These are phyloP conservation scores for Mechanitis mazaeus DNA, from an alignment of 2,888 invertebrate species.

Conservation along the genomic window DNA sequence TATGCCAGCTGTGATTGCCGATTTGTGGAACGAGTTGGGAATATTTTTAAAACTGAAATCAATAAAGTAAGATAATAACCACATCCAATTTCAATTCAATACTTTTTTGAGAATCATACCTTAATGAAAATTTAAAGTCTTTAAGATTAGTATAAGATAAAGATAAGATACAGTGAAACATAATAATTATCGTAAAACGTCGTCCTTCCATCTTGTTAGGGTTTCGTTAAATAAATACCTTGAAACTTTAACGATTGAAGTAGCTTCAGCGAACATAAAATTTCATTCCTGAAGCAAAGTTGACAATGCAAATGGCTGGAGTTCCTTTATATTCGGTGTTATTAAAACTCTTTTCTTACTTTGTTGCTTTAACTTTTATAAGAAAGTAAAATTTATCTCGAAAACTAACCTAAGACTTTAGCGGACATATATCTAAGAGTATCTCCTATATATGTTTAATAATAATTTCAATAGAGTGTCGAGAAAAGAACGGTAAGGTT, in stretches of 20 bases:
- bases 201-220: constrained; percentile 21
- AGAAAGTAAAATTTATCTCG: neutral
- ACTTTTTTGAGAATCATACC: neutral
- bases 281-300: constrained; percentile 18
- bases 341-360: constrained; percentile 6
- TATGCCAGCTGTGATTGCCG: constrained; percentile 31
- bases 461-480: too few species aligned
- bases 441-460: too few species aligned
- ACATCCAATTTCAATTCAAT: too few species aligned
- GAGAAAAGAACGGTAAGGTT: too few species aligned
- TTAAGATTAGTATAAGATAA: neutral
- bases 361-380: constrained; percentile 3
- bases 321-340: constrained; percentile 6
- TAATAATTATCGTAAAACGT: constrained; percentile 17
- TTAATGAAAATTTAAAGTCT: neutral
- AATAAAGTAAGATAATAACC: too few species aligned
- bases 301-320: constrained; percentile 15
- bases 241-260: constrained; percentile 23
- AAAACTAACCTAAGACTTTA: too few species aligned
- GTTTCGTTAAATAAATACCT: constrained; percentile 24
- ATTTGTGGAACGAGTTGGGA: constrained; percentile 21
- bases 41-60: constrained; percentile 27
- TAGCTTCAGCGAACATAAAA: constrained; percentile 22
- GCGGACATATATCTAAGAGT: too few species aligned
- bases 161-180: constrained; percentile 9